Evolutionary conservation across 2,797 vertebrate species (phyloP).

Genomic region (Potorous gilbertii): DNA sequence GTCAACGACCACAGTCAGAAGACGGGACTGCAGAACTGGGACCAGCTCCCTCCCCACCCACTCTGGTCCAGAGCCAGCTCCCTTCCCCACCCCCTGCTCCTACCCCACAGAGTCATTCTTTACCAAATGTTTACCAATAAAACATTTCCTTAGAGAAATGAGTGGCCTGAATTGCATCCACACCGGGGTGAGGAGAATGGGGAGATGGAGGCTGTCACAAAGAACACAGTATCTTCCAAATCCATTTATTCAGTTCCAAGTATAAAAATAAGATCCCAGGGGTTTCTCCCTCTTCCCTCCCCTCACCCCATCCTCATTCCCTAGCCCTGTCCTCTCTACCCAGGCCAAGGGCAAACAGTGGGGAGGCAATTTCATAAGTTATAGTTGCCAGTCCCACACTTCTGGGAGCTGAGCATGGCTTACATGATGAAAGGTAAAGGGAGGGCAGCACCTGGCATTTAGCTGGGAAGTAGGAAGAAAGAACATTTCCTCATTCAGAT

Average conservation of each 20-base stretch:
- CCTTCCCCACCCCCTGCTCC: slow-evolving; percentile 31
- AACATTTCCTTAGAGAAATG: slow-evolving; percentile 34
- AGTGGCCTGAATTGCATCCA: neutral
- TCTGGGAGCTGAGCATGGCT: slow-evolving; percentile 67
- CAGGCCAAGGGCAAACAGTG: neutral
- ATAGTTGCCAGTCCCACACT: slow-evolving; percentile 49
- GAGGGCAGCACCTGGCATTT: slow-evolving; percentile 46
- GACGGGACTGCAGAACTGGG: neutral
- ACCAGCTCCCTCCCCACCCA: slow-evolving; percentile 16
- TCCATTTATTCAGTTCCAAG: slow-evolving; percentile 74
- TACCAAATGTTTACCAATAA: slow-evolving; percentile 55
- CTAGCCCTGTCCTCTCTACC: neutral
- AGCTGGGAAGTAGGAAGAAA: neutral
- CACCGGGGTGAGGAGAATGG: neutral
- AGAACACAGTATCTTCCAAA: slow-evolving; percentile 66
- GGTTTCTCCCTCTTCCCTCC: neutral
- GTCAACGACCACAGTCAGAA: neutral
- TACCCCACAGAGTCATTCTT: slow-evolving; percentile 22
- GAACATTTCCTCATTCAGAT: neutral
- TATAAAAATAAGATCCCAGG: slow-evolving; percentile 78
- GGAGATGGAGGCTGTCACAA: neutral
- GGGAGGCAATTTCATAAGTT: slow-evolving; percentile 64
- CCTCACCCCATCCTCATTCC: neutral
- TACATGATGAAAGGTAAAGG: neutral
- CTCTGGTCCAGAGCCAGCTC: slow-evolving; percentile 60